phyloP scores from a whole-genome alignment of 2,888 invertebrate genomes.

The Gymnoscelis rufifasciata region DNA sequence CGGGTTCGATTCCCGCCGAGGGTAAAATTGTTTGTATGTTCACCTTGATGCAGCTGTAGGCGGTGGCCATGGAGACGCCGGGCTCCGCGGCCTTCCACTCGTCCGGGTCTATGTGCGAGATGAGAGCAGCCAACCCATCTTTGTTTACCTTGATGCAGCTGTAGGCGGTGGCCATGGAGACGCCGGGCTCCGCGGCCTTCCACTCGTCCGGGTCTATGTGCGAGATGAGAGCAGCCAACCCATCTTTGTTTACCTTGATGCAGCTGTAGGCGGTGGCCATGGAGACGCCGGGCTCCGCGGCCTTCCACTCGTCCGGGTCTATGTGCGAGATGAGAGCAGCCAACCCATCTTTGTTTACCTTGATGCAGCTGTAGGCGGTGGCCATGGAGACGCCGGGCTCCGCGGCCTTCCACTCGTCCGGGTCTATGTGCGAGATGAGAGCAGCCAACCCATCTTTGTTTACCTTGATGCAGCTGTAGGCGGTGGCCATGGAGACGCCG shows the following conservation, averaged over 20 bases:
- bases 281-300: conserved; percentile 22
- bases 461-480: conserved; percentile 22
- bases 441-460: conserved; percentile 15
- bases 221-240: conserved; percentile 23
- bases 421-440: conserved; percentile 23
- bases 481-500: conserved; percentile 22
- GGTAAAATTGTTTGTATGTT: background rate
- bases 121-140: conserved; percentile 23
- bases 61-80: conserved; percentile 22
- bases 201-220: conserved; percentile 23
- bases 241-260: conserved; percentile 19
- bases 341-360: conserved; percentile 21
- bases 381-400: conserved; percentile 25
- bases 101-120: conserved; percentile 21
- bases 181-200: conserved; percentile 21
- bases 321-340: conserved; percentile 24
- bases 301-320: conserved; percentile 20
- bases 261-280: conserved; percentile 23
- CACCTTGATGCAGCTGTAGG: conserved; percentile 21
- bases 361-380: conserved; percentile 19
- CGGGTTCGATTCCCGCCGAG: too few relatives aligned
- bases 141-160: conserved; percentile 22
- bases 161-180: conserved; percentile 23
- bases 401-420: conserved; percentile 21
- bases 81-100: conserved; percentile 25